These are phyloP conservation scores for Psittacula cyanocephala DNA, from an alignment of 2,113 vertebrate species.

Conservation along the genomic window DNA sequence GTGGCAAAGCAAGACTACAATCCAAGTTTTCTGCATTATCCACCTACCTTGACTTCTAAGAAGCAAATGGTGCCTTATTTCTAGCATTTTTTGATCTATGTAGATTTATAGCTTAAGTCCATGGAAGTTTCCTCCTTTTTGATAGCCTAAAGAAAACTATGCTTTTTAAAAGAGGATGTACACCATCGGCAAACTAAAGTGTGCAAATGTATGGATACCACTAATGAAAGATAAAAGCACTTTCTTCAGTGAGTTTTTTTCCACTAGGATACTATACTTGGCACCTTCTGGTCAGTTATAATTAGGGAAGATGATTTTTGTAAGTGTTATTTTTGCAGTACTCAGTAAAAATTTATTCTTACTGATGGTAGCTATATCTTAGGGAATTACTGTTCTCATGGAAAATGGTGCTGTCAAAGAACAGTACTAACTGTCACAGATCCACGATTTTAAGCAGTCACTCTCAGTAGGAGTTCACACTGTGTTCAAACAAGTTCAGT, in stretches of 20 bases:
- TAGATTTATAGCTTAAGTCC: not conserved
- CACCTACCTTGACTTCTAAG: not conserved
- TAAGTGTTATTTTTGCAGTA: not conserved
- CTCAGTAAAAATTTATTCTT: not conserved
- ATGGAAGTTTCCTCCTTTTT: not conserved
- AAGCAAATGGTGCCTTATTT: not conserved
- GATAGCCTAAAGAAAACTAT: not conserved
- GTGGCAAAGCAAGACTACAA: not conserved
- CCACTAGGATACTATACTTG: not conserved
- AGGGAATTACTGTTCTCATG: not conserved
- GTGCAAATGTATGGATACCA: not conserved
- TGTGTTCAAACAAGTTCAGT: not conserved
- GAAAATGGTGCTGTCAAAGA: not conserved
- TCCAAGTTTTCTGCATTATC: not conserved
- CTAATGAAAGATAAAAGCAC: not conserved
- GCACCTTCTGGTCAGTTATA: not conserved
- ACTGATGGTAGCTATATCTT: not conserved
- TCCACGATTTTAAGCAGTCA: not conserved
- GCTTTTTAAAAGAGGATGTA: not conserved
- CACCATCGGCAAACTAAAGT: not conserved
- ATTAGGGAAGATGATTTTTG: not conserved
- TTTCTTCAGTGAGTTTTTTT: not conserved
- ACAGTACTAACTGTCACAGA: not conserved
- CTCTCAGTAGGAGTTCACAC: not conserved
- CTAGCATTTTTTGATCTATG: not conserved